These are phyloP conservation scores for Enteromius unitaeniatus DNA, from an alignment of 2,797 vertebrate genomes.

Conservation along the genomic window DNA sequence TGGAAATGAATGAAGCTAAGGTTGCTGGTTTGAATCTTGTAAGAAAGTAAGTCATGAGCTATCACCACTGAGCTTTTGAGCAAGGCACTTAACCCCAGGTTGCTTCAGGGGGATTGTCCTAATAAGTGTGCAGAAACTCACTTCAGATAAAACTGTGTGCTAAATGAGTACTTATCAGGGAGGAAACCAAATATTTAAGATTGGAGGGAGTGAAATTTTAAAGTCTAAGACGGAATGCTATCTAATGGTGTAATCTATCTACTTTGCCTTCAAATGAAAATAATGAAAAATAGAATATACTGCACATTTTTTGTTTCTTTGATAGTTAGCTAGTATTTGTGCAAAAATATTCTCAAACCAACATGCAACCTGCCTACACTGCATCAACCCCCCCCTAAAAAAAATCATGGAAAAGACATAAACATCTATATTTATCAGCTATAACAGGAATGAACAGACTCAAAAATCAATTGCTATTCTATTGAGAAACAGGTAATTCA, in stretches of 20 bases:
- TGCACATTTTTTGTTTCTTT: neutral
- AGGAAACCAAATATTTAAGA: neutral
- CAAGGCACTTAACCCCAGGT: conserved; percentile 10
- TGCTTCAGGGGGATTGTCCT: conserved; percentile 1
- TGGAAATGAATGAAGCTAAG: neutral
- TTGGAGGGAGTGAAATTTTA: neutral
- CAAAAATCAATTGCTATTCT: conserved; percentile 45
- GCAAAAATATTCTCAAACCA: neutral
- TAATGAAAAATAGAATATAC: neutral
- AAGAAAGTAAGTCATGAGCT: neutral
- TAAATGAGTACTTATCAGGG: neutral
- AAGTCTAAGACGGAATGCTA: neutral
- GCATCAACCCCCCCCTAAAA: neutral
- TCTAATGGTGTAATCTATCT: neutral
- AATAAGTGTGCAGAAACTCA: neutral
- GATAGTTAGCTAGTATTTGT: neutral
- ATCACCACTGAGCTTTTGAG: neutral
- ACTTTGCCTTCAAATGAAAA: neutral
- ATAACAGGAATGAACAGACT: conserved; percentile 44
- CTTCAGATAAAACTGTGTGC: neutral
- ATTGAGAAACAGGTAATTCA: conserved; percentile 52
- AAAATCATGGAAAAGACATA: conserved; percentile 33
- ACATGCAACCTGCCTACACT: neutral
- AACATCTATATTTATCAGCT: conserved; percentile 45
- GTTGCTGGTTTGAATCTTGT: conserved; percentile 4